Base-by-base conservation (phyloP, 2,113 vertebrate genomes). In the Elachura formosa region DNA sequence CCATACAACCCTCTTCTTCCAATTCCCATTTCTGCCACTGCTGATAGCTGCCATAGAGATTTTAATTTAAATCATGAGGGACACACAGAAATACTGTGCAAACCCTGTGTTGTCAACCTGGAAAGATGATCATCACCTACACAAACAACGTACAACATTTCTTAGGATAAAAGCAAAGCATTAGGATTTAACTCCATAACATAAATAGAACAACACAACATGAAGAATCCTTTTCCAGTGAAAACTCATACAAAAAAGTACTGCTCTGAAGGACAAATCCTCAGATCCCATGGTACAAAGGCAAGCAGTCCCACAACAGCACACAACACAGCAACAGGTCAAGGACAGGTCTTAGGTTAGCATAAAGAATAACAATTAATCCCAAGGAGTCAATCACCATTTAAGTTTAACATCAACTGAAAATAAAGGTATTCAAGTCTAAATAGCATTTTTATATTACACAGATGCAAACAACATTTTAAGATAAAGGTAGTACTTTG, bases 281-380 rank as follows among this genome's bases (percentile, higher is more conserved):
- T 89, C 43, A 88, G 82, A 55, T 2, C 0, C 24, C 26, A 41
- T 11, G 23, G n/a, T 72, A 56, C 54, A 84, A 88, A 85, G n/a
- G 52, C 72, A 95, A 93, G 49, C 13, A 79, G 31, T 33, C 75
- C 82, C 87, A 62, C 46, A 84, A 94, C 68, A 96, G 89, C 63
- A 49, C 1, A 73, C 28, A n/a, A n/a, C n/a, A n/a, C n/a, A n/a
- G n/a, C n/a, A n/a, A n/a, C 11, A 45, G 62, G 88, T 96, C 92
- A 97, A 78, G 73, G 45, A 71, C 66, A 79, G 0, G 0, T 49
- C 90, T 46, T 72, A 20, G 58, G 55, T 93, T 76, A 96, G 84
- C 59, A 85, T 87, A 83, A 69, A 68, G 29, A 56, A 92, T 10
- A 11, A 33, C 79, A 94, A 82, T 77, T 55, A 95, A 74, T 38